Conservation (phyloP, 2,113 vertebrate genomes). For the Lepidothrix coronata region DNA sequence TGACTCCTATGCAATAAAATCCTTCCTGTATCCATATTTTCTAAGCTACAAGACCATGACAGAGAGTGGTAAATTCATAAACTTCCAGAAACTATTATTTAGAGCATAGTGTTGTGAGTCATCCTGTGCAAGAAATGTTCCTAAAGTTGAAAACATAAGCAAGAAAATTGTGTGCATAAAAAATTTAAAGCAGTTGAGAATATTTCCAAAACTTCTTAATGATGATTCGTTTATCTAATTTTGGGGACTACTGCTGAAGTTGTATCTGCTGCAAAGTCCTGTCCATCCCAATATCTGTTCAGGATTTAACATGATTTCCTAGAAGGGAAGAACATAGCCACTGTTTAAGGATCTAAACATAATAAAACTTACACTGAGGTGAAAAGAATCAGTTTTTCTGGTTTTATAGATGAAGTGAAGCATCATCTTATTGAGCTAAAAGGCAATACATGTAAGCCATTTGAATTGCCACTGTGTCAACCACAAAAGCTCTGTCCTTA, state of each 20-base stretch:
- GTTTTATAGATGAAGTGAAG: background rate
- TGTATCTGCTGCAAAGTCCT: background rate
- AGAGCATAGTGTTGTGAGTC: background rate
- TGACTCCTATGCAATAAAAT: background rate
- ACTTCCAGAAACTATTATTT: background rate
- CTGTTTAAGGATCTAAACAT: background rate
- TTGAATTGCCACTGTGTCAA: background rate
- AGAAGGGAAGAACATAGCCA: background rate
- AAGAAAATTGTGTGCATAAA: background rate
- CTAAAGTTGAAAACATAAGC: background rate
- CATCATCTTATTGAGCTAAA: background rate
- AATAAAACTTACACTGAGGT: background rate
- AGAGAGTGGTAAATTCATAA: background rate
- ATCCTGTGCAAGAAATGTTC: background rate
- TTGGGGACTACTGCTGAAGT: background rate
- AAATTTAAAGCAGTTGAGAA: background rate
- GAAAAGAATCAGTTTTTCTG: background rate
- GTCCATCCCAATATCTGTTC: background rate
- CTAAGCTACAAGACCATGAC: background rate
- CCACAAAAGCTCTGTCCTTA: background rate
- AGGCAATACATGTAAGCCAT: background rate
- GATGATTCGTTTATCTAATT: background rate
- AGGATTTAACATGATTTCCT: background rate
- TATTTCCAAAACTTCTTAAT: background rate
- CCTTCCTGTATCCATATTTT: background rate